phyloP scores from a whole-genome alignment of 2,888 invertebrate species.

The Synanthedon tipuliformis region DNA sequence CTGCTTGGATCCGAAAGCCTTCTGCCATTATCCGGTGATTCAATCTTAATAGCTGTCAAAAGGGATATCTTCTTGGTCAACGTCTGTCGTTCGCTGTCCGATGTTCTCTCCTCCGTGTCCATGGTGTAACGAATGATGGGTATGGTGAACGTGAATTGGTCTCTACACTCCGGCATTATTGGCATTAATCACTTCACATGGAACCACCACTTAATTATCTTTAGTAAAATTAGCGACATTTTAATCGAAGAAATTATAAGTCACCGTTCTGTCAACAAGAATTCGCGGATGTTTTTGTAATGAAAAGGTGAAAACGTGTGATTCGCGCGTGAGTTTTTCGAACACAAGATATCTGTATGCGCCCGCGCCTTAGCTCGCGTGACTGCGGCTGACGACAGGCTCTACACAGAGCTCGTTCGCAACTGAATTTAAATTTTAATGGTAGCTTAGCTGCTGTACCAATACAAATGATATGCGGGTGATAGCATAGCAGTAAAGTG shows the following conservation, averaged over 20 bases:
- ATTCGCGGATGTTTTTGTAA: neutral
- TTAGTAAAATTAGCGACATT: constrained; percentile 34
- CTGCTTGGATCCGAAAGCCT: constrained; percentile 52
- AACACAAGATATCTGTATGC: constrained; percentile 12
- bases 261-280: neutral
- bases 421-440: constrained; percentile 9
- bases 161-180: constrained; percentile 64
- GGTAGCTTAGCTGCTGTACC: constrained; percentile 1
- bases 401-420: constrained; percentile 15
- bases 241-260: constrained; percentile 10
- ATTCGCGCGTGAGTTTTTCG: constrained; percentile 21
- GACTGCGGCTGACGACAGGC: constrained; percentile 3
- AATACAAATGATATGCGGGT: constrained; percentile 15
- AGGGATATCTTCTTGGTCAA: constrained; percentile 56
- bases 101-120: constrained; percentile 49
- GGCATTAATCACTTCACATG: constrained; percentile 32
- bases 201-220: constrained; percentile 19
- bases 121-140: constrained; percentile 62
- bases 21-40: constrained; percentile 51
- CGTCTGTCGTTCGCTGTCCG: constrained; percentile 34
- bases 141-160: constrained; percentile 54
- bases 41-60: constrained; percentile 56
- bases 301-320: constrained; percentile 17
- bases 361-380: constrained; percentile 12
- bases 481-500: constrained; percentile 13